Evolutionary conservation across 2,797 vertebrate species (phyloP).

Genomic region (Betta splendens): DNA sequence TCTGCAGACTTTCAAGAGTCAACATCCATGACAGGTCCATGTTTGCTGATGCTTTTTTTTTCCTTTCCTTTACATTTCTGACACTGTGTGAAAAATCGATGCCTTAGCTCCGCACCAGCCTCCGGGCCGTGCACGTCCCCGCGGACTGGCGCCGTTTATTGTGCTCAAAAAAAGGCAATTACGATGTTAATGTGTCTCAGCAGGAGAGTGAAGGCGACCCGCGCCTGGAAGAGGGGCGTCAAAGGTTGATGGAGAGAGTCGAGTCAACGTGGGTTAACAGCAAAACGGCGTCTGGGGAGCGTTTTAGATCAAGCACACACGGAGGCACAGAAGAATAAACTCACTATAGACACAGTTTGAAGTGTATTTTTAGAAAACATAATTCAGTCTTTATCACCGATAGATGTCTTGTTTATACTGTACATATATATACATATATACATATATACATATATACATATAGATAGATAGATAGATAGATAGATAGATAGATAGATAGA

Average conservation of each 20-base stretch:
- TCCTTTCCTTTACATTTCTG: constrained; percentile 27
- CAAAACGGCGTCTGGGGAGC: constrained; percentile 78
- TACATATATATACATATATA: constrained; percentile 17
- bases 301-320: constrained; percentile 57
- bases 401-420: no score
- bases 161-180: constrained; percentile 91
- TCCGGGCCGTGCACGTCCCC: constrained; percentile 69
- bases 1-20: constrained; percentile 23
- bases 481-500: constrained; percentile 22
- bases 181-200: constrained; percentile 92
- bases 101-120: constrained; percentile 77
- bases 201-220: constrained; percentile 65
- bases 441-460: constrained; percentile 11
- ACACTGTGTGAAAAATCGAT: constrained; percentile 82
- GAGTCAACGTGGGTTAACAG: constrained; percentile 84
- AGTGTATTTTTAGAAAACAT: neutral
- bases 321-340: constrained; percentile 2
- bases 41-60: constrained; percentile 29
- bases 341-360: neutral
- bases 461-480: constrained; percentile 25
- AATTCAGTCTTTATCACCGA: neutral
- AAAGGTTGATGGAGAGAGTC: constrained; percentile 70
- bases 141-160: constrained; percentile 76
- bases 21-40: constrained; percentile 30
- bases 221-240: constrained; percentile 53